These are phyloP conservation scores for Oreochromis spilurus DNA, from an alignment of 2,113 vertebrate species.

Conservation along the genomic window DNA sequence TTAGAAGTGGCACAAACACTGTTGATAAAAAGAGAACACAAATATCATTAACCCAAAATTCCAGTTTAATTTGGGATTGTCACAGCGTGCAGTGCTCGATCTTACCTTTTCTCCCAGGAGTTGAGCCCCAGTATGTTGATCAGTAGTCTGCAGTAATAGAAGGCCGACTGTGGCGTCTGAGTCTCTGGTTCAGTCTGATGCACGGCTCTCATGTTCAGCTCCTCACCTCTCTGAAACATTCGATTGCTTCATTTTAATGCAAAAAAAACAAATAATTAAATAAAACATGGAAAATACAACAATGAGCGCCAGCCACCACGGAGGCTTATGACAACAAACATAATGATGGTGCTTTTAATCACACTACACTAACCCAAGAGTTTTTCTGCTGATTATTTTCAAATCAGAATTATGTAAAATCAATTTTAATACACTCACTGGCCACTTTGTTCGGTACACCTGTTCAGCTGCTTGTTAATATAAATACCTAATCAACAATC, in stretches of 20 bases:
- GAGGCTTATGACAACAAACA: neutral
- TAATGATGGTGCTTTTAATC: neutral
- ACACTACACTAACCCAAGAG: neutral
- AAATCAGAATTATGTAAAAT: neutral
- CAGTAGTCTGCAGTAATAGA: constrained; percentile 97
- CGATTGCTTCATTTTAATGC: neutral
- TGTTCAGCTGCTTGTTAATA: neutral
- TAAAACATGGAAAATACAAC: neutral
- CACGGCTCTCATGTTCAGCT: constrained; percentile 88
- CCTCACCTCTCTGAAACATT: constrained; percentile 78
- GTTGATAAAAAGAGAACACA: neutral
- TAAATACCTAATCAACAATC: neutral
- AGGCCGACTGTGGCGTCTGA: constrained; percentile 89
- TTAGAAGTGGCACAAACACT: neutral
- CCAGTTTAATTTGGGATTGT: neutral
- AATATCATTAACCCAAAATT: neutral
- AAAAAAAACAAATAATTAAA: neutral
- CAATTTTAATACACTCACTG: neutral
- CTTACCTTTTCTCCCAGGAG: constrained; percentile 99
- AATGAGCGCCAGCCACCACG: neutral
- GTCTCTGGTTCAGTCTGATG: constrained; percentile 85
- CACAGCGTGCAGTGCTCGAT: neutral
- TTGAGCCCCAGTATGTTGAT: constrained; percentile 98
- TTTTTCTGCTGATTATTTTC: neutral
- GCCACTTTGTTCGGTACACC: neutral